Conservation (phyloP, 2,797 vertebrate genomes). For the Rousettus madagascariensis region DNA sequence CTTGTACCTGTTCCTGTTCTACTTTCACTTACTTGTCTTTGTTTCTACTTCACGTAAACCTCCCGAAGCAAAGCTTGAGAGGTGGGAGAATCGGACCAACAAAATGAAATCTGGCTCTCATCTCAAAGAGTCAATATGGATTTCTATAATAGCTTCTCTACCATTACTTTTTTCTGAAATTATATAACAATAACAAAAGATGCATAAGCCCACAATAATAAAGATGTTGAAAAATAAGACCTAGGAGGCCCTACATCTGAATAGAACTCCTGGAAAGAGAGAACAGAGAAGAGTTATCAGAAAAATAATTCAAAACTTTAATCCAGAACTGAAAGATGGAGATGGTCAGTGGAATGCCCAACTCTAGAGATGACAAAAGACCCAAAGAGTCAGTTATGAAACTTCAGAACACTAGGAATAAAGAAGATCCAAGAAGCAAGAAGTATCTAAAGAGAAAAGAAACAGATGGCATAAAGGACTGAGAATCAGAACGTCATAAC, state of each 20-base stretch:
- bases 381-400: neutral
- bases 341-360: neutral
- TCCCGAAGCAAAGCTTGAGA: neutral
- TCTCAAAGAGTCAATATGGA: neutral
- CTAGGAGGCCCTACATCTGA: neutral
- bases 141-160: neutral
- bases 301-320: neutral
- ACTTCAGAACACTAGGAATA: constrained; percentile 24
- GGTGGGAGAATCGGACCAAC: neutral
- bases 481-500: neutral
- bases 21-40: neutral
- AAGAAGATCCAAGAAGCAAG: constrained; percentile 29
- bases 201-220: neutral
- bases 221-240: neutral
- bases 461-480: neutral
- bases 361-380: neutral
- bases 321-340: neutral
- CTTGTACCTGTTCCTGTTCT: neutral
- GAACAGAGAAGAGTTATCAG: neutral
- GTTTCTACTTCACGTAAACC: constrained; percentile 37
- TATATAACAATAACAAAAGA: constrained; percentile 11
- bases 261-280: neutral
- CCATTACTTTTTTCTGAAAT: neutral
- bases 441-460: neutral
- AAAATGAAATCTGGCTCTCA: neutral